Conservation (phyloP, 2,797 vertebrate species). For the Enteromius viviparus region DNA sequence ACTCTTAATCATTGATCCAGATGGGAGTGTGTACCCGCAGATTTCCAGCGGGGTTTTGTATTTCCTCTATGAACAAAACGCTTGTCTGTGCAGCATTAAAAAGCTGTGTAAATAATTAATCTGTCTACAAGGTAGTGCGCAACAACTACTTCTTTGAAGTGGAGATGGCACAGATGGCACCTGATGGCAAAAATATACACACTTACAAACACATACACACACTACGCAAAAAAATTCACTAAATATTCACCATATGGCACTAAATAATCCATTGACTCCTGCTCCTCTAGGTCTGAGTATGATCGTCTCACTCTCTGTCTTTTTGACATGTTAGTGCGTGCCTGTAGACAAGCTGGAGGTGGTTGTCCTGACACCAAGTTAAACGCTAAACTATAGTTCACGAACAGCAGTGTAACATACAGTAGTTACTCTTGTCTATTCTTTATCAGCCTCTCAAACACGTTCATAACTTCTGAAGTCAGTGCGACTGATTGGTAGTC, state of each 20-base stretch:
- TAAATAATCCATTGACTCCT: conserved; percentile 37
- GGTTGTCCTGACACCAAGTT: too few relatives aligned
- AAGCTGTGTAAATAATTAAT: conserved; percentile 71
- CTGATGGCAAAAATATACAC: conserved; percentile 50
- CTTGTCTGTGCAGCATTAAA: conserved; percentile 62
- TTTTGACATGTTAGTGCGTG: conserved; percentile 5
- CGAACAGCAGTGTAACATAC: too few relatives aligned
- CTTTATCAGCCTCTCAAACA: too few relatives aligned
- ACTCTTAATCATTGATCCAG: conserved; percentile 63
- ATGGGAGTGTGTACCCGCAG: conserved; percentile 60
- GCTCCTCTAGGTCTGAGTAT: conserved; percentile 27
- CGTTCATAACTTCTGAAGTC: too few relatives aligned
- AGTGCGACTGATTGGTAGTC: too few relatives aligned
- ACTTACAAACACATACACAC: conserved; percentile 36
- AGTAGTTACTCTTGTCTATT: too few relatives aligned
- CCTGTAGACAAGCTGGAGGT: neutral
- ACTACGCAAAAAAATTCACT: conserved; percentile 39
- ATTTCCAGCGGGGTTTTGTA: conserved; percentile 68
- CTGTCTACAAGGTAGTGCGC: conserved; percentile 62
- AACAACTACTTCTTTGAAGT: conserved; percentile 68
- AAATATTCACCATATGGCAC: conserved; percentile 49
- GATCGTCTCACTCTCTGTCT: conserved; percentile 43
- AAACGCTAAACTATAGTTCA: too few relatives aligned
- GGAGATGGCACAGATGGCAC: conserved; percentile 67
- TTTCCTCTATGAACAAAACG: conserved; percentile 67